These are phyloP conservation scores for Babylonia areolata DNA, from an alignment of 1,140 invertebrate species.

Conservation along the genomic window DNA sequence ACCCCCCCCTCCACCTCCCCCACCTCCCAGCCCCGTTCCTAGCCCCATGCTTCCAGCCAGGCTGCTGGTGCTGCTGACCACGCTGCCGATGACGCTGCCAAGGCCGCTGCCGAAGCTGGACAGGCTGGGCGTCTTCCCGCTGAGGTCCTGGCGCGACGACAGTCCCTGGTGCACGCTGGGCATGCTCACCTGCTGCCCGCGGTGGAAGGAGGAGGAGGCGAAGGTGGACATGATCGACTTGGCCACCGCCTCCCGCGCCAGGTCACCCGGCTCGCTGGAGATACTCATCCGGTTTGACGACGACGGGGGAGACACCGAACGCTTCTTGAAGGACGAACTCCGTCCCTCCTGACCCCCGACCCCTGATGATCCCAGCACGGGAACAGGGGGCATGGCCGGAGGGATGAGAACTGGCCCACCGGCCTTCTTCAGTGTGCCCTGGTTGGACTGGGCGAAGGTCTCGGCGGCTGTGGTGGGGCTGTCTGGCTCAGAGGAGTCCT, in stretches of 20 bases:
- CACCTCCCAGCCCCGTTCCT: neutral
- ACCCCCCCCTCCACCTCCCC: neutral
- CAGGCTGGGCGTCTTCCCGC: conserved; percentile 68
- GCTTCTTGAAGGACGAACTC: conserved; percentile 35
- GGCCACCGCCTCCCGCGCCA: conserved; percentile 34
- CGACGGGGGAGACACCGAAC: conserved; percentile 23
- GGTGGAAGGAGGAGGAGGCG: conserved; percentile 16
- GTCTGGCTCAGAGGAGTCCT: conserved; percentile 63
- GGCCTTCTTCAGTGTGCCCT: conserved; percentile 88
- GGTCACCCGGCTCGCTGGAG: conserved; percentile 44
- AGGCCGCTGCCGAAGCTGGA: conserved; percentile 79
- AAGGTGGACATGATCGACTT: conserved; percentile 41
- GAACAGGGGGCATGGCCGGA: conserved; percentile 49
- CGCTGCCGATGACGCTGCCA: conserved; percentile 77
- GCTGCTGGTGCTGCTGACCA: conserved; percentile 74
- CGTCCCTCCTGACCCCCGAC: conserved; percentile 33
- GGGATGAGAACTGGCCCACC: conserved; percentile 41
- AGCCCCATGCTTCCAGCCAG: conserved; percentile 19
- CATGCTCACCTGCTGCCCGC: conserved; percentile 31
- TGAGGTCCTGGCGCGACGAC: neutral
- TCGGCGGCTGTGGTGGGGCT: conserved; percentile 71
- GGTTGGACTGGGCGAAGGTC: conserved; percentile 79
- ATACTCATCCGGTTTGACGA: conserved; percentile 66
- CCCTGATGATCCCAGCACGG: neutral
- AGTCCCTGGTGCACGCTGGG: conserved; percentile 16